Conservation (phyloP, 2,888 invertebrate species). For the Macaria notata region DNA sequence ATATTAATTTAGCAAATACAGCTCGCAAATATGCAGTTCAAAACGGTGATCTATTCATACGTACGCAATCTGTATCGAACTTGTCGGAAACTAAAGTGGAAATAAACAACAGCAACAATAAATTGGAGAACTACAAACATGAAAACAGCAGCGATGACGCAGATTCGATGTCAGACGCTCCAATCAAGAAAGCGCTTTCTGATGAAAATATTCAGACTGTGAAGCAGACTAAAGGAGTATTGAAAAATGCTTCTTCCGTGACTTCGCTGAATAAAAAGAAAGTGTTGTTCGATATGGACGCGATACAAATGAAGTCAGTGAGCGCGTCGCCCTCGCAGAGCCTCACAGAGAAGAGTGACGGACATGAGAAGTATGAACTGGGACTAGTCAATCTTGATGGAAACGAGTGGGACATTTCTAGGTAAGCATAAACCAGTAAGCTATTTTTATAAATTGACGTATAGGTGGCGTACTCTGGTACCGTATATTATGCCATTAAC, state of each 20-base stretch:
- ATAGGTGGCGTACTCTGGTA: too few species aligned
- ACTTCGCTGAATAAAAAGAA: conserved; percentile 83
- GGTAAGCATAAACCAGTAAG: conserved; percentile 49
- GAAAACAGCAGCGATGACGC: conserved; percentile 52
- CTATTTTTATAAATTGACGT: too few species aligned
- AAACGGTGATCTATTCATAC: conserved; percentile 41
- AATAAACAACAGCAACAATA: conserved; percentile 14
- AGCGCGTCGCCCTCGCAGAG: conserved; percentile 80
- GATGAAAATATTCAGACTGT: conserved; percentile 49
- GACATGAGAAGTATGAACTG: conserved; percentile 62
- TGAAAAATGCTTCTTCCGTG: conserved; percentile 81
- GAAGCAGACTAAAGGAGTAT: conserved; percentile 78
- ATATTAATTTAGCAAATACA: conserved; percentile 42
- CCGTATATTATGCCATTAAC: too few species aligned
- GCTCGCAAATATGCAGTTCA: conserved; percentile 43
- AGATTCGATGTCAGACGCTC: conserved; percentile 48
- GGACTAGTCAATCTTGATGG: conserved; percentile 69
- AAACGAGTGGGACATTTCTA: conserved; percentile 80
- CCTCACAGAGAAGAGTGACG: conserved; percentile 65
- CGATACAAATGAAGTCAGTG: conserved; percentile 77
- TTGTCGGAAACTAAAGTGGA: conserved; percentile 37
- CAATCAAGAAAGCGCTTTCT: conserved; percentile 48
- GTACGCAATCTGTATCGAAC: conserved; percentile 55
- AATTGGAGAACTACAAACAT: conserved; percentile 25
- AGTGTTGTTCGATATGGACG: conserved; percentile 84